Base-by-base conservation (phyloP, 2,888 invertebrate species). In the Entomobrya proxima region DNA sequence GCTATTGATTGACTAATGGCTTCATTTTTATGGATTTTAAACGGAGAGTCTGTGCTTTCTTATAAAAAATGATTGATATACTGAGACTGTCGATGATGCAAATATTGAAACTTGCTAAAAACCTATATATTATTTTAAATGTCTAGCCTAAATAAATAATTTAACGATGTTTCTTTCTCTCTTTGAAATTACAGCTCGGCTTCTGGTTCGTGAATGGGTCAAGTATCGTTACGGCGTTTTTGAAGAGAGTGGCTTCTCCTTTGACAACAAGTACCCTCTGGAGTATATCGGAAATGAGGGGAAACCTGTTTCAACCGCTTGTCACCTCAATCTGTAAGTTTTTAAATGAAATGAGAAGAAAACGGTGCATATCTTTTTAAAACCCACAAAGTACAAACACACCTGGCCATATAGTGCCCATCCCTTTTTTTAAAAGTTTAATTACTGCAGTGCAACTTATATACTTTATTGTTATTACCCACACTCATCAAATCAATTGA, bases 181-280 rank as follows among this genome's bases (percentile, higher is more conserved):
- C 64, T 32, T 74, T 18, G 40, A 58, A 30, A 52, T 40, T 58
- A 47, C 80, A 90, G 90, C 89, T 88, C 89, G 90, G 9, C 82
- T 90, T 9, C 83, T 90, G 84, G 88, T 89, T 64, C 87, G 90
- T 72, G 91, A 92, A 88, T 92, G 92, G 92, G 91, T 92, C 7
- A 91, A 92, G 85, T 91, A 92, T 69, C 91, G 92, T 13, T 92
- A 92, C 91, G 92, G 92, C 30, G 91, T 92, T 30, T 92, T 92
- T 89, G 92, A 92, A 85, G 92, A 92, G 87, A 91, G 92, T 85
- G 92, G 92, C 15, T 91, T 90, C 83, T 77, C 86, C 15, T 88
- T 87, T 58, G 91, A 91, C 88, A 87, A 89, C 2, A 90, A 89
- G 76, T 91, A 91, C 88, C 92, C 91, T 40, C 84, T 87, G 37